A percentile compares a stretch with the other conserved stretches of the same genome.
phyloP scores from a whole-genome alignment of 2,113 vertebrate genomes.

The Zosterops hypoxanthus region DNA sequence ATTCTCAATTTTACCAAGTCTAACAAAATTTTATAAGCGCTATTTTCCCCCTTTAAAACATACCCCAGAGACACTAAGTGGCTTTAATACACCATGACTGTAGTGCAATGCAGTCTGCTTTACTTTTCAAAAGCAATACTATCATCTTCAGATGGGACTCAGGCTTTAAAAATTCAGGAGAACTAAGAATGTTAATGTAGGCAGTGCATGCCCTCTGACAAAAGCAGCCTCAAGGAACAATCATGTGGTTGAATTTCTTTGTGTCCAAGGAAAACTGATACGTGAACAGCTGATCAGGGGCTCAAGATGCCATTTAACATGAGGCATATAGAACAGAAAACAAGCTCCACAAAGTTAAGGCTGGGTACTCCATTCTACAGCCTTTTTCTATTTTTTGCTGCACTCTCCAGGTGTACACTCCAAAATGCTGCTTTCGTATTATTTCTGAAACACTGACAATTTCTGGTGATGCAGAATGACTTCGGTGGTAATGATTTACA shows the following conservation, averaged over 20 bases:
- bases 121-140: not conserved
- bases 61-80: not conserved
- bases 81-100: not conserved
- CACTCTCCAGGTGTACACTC: not conserved
- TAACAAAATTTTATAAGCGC: not conserved
- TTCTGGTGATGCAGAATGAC: not conserved
- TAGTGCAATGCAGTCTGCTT: not conserved
- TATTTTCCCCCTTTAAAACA: not conserved
- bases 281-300: not conserved
- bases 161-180: constrained; percentile 16
- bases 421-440: not conserved
- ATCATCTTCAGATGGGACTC: not conserved
- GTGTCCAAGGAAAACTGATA: not conserved
- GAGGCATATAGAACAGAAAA: not conserved
- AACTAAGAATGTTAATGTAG: not conserved
- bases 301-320: not conserved
- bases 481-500: not conserved
- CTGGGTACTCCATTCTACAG: not conserved
- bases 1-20: not conserved
- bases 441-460: not conserved
- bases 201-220: not conserved
- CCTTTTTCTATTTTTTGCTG: not conserved
- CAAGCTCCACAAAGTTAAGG: not conserved
- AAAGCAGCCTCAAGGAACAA: not conserved
- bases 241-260: not conserved